Conservation (phyloP, 2,888 invertebrate species). For the Keiferia lycopersicella region DNA sequence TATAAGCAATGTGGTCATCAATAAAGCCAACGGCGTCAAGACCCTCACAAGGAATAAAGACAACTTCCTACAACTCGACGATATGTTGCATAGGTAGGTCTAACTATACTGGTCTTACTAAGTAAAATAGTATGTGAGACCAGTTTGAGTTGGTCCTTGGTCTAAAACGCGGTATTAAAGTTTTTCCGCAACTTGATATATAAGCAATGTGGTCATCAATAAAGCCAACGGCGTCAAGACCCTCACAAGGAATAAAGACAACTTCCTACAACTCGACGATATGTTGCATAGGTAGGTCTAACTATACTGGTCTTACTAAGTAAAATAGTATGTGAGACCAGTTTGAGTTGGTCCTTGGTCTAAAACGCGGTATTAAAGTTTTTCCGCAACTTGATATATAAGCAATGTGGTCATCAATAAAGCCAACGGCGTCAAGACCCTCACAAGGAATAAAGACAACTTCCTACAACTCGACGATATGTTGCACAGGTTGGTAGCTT, state of each 20-base stretch:
- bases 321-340: too few species aligned
- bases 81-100: slow-evolving; percentile 90
- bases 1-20: slow-evolving; percentile 43
- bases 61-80: slow-evolving; percentile 94
- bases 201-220: too few species aligned
- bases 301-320: too few species aligned
- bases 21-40: slow-evolving; percentile 81
- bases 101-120: too few species aligned
- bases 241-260: slow-evolving; percentile 91
- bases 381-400: not conserved
- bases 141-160: too few species aligned
- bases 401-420: too few species aligned
- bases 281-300: slow-evolving; percentile 83
- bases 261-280: slow-evolving; percentile 93
- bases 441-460: slow-evolving; percentile 92
- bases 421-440: slow-evolving; percentile 83
- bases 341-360: not conserved
- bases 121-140: too few species aligned
- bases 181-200: too few species aligned
- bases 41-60: slow-evolving; percentile 91
- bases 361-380: not conserved
- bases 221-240: slow-evolving; percentile 83
- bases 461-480: slow-evolving; percentile 95
- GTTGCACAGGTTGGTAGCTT: slow-evolving; percentile 81
- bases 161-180: too few species aligned